These are phyloP conservation scores for Whitmania pigra DNA, from an alignment of 1,140 invertebrate species.

Conservation along the genomic window DNA sequence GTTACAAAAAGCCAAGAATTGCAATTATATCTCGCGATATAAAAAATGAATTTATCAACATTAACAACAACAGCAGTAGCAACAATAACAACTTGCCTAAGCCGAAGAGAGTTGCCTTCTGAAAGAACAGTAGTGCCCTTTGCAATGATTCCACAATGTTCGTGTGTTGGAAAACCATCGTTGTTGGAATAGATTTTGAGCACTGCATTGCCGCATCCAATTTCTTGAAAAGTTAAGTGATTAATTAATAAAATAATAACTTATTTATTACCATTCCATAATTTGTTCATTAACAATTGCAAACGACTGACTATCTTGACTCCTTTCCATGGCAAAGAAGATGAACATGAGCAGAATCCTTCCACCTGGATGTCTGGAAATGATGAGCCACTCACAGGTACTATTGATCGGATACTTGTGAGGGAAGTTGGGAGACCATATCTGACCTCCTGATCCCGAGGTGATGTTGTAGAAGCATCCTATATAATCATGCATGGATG, in stretches of 20 bases:
- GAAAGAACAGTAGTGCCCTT: slow-evolving; percentile 48
- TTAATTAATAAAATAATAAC: not conserved
- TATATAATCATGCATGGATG: slow-evolving; percentile 16
- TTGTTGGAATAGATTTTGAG: slow-evolving; percentile 44
- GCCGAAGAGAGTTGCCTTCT: slow-evolving; percentile 62
- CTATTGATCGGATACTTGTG: slow-evolving; percentile 24
- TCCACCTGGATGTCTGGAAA: slow-evolving; percentile 58
- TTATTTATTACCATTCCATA: no score
- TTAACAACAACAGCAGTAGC: no score
- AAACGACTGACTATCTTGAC: slow-evolving; percentile 56
- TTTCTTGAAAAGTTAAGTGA: slow-evolving; percentile 51
- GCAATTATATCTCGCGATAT: no score
- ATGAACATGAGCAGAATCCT: slow-evolving; percentile 74
- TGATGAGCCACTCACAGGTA: slow-evolving; percentile 80
- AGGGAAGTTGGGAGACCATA: slow-evolving; percentile 22
- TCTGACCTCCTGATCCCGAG: slow-evolving; percentile 22
- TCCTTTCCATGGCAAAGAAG: slow-evolving; percentile 73
- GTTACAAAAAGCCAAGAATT: no score
- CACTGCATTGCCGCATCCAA: slow-evolving; percentile 46
- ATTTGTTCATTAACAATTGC: not conserved
- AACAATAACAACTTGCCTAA: slow-evolving; percentile 51
- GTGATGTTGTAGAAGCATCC: slow-evolving; percentile 19
- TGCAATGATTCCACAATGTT: slow-evolving; percentile 67
- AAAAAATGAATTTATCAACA: not conserved
- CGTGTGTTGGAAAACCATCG: slow-evolving; percentile 56